These are phyloP conservation scores for Micromesistius poutassou DNA, from an alignment of 2,797 vertebrate species.

Conservation along the genomic window DNA sequence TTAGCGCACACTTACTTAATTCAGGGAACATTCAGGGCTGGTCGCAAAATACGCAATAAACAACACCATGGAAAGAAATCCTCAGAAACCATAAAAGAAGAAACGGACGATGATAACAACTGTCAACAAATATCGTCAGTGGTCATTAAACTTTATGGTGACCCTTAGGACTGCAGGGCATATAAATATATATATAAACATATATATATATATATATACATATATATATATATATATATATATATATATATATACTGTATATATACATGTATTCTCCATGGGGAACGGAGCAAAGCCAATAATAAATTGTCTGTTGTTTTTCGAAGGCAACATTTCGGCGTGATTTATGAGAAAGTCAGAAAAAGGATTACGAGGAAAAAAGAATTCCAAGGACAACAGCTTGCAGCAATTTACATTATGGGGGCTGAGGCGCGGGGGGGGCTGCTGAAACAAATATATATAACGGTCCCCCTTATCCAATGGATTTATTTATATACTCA, in stretches of 20 bases:
- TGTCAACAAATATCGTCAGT: slow-evolving; percentile 74
- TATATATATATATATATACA: no score
- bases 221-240: no score
- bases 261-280: slow-evolving; percentile 24
- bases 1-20: no score
- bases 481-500: slow-evolving; percentile 78
- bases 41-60: slow-evolving; percentile 28
- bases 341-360: slow-evolving; percentile 77
- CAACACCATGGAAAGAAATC: slow-evolving; percentile 49
- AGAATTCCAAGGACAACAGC: slow-evolving; percentile 79
- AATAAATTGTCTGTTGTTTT: slow-evolving; percentile 79
- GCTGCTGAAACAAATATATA: slow-evolving; percentile 80
- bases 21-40: no score
- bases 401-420: slow-evolving; percentile 82
- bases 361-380: slow-evolving; percentile 73
- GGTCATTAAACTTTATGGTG: slow-evolving; percentile 54
- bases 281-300: slow-evolving; percentile 60
- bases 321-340: slow-evolving; percentile 77
- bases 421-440: slow-evolving; percentile 75
- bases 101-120: slow-evolving; percentile 61
- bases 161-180: slow-evolving; percentile 51
- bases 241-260: no score
- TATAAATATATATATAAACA: no score
- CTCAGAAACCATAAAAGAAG: slow-evolving; percentile 49
- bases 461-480: slow-evolving; percentile 75